Evolutionary conservation across 1,140 invertebrate genomes (phyloP).

Genomic region (Globodera ellingtonae): DNA sequence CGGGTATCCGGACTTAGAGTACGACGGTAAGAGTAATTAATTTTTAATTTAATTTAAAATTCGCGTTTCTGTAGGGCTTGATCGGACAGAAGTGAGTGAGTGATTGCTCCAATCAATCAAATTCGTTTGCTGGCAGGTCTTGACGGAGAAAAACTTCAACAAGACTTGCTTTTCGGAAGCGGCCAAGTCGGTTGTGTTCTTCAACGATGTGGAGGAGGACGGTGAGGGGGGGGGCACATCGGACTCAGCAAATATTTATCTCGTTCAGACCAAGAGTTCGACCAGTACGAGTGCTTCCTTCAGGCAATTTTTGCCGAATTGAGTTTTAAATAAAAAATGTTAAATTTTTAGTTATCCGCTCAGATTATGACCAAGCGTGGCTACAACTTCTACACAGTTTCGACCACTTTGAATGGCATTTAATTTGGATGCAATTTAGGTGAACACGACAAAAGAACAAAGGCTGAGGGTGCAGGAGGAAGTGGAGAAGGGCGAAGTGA

Average conservation of each 20-base stretch:
- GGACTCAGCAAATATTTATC: background rate
- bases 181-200: constrained; percentile 65
- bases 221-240: constrained; percentile 4
- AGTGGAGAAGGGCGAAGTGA: constrained; percentile 65
- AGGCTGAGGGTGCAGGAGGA: constrained; percentile 61
- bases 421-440: background rate
- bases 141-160: constrained; percentile 65
- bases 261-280: constrained; percentile 53
- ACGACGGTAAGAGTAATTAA: constrained; percentile 48
- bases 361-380: constrained; percentile 65
- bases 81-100: constrained; percentile 57
- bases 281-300: constrained; percentile 65
- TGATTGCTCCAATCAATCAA: background rate
- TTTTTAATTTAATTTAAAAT: constrained; percentile 2
- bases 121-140: constrained; percentile 37
- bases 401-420: background rate
- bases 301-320: constrained; percentile 44
- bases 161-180: constrained; percentile 65
- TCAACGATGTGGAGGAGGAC: constrained; percentile 65
- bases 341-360: constrained; percentile 54
- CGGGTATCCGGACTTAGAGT: constrained; percentile 65
- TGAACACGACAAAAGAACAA: constrained; percentile 64
- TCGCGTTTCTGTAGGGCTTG: constrained; percentile 35
- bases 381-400: constrained; percentile 63
- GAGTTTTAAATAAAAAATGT: constrained; percentile 1